Evolutionary conservation across 2,888 invertebrate genomes (phyloP).

Genomic region (Diarsia rubi): DNA sequence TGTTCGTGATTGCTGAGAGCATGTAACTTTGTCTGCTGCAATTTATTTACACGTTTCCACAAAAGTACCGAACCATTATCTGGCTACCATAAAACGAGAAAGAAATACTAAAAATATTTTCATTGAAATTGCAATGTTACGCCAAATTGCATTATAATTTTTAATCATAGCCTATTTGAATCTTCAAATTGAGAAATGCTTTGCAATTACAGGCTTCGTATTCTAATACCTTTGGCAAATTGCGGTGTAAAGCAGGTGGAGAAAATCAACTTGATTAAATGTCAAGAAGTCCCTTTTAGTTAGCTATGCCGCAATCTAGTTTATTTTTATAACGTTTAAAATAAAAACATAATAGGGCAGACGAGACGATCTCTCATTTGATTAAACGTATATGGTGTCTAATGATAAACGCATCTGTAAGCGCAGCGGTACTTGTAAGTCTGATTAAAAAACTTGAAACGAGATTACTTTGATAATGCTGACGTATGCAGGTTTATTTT

Average conservation of each 20-base stretch:
- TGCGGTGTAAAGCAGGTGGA: constrained; percentile 38
- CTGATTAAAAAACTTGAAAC: constrained; percentile 69
- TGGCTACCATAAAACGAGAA: constrained; percentile 55
- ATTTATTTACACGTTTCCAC: constrained; percentile 63
- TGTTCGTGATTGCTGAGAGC: constrained; percentile 65
- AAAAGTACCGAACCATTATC: constrained; percentile 51
- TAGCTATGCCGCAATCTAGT: constrained; percentile 25
- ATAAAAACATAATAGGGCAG: constrained; percentile 29
- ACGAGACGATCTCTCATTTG: constrained; percentile 52
- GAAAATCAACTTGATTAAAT: constrained; percentile 44
- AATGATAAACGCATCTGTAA: constrained; percentile 59
- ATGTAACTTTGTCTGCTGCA: constrained; percentile 60
- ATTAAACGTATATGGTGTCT: constrained; percentile 56
- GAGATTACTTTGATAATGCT: constrained; percentile 67
- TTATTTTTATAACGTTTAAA: constrained; percentile 20
- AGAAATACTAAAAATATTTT: constrained; percentile 37
- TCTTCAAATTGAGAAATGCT: constrained; percentile 29
- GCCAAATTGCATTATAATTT: constrained; percentile 51
- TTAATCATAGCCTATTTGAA: constrained; percentile 16
- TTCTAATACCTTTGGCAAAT: constrained; percentile 20
- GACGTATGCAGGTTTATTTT: constrained; percentile 63
- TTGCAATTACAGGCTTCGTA: constrained; percentile 28
- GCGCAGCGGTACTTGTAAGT: constrained; percentile 44
- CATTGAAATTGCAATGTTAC: constrained; percentile 46
- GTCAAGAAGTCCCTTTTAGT: constrained; percentile 34